A percentile compares a stretch with the other conserved stretches of the same genome.
Evolutionary conservation across 2,113 vertebrate genomes (phyloP).

Genomic region (Brevimyrus niger): DNA sequence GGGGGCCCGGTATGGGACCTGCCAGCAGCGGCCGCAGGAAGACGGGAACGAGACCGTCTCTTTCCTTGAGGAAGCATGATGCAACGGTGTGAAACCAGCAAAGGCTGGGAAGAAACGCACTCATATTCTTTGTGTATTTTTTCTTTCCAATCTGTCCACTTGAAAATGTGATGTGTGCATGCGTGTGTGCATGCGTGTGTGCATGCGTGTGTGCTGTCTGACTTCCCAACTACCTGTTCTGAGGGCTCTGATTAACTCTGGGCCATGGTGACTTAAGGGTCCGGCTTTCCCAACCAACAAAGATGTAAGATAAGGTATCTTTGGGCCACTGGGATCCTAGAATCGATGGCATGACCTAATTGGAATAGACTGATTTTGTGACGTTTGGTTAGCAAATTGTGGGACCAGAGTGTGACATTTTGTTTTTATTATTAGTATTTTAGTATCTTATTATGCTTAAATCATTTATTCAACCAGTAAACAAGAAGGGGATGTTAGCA

Average conservation of each 20-base stretch:
- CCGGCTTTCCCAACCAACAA: conserved; percentile 28
- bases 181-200: neutral
- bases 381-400: conserved; percentile 18
- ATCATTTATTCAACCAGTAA: neutral
- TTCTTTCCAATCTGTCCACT: neutral
- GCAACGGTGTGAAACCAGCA: conserved; percentile 13
- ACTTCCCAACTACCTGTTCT: neutral
- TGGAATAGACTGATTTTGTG: conserved; percentile 15
- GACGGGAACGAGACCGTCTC: neutral
- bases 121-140: neutral
- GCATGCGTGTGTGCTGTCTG: neutral
- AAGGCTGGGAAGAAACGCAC: neutral
- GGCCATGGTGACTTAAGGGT: neutral
- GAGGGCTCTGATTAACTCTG: neutral
- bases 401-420: conserved; percentile 23
- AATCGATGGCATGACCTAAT: conserved; percentile 24
- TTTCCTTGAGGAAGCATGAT: conserved; percentile 18
- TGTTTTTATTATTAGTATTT: conserved; percentile 20
- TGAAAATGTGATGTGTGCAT: neutral
- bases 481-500: neutral
- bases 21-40: conserved; percentile 8
- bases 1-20: conserved; percentile 1
- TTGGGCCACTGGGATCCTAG: conserved; percentile 12
- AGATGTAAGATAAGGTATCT: conserved; percentile 6
- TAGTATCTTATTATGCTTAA: conserved; percentile 12